These are phyloP conservation scores for Brachyhypopomus gauderio DNA, from an alignment of 2,113 vertebrate genomes.

Conservation along the genomic window DNA sequence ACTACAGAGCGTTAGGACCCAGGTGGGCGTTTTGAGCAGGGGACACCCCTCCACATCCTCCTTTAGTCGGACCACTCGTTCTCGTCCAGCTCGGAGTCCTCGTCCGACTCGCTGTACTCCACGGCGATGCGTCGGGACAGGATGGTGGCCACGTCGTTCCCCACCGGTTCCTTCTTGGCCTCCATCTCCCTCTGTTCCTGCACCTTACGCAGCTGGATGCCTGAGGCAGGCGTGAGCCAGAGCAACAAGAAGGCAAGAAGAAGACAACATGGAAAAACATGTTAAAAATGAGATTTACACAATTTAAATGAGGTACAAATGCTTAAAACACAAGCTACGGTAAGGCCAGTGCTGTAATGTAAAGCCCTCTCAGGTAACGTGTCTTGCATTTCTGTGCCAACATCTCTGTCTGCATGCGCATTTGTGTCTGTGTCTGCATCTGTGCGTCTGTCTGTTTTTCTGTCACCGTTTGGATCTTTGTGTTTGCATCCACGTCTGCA, in stretches of 20 bases:
- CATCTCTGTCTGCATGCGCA: too few relatives aligned
- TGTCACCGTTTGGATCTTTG: not conserved
- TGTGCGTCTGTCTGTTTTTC: not conserved
- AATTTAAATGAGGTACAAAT: too few relatives aligned
- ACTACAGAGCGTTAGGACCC: not conserved
- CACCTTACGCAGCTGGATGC: constrained; percentile 93
- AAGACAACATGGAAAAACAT: not conserved
- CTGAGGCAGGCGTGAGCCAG: constrained; percentile 58
- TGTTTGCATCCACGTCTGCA: not conserved
- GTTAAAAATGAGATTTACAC: too few relatives aligned
- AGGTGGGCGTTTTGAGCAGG: not conserved
- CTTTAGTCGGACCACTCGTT: constrained; percentile 91
- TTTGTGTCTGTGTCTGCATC: not conserved
- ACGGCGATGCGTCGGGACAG: constrained; percentile 89
- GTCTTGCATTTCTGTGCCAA: too few relatives aligned
- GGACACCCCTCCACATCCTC: not conserved
- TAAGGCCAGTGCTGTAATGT: too few relatives aligned
- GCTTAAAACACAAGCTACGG: too few relatives aligned
- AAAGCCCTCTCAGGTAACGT: too few relatives aligned
- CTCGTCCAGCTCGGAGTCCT: constrained; percentile 91
- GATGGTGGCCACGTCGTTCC: constrained; percentile 91
- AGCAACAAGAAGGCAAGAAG: too few relatives aligned
- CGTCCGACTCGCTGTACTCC: constrained; percentile 94
- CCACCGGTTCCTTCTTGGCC: constrained; percentile 89
- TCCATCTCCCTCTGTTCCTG: constrained; percentile 93